Conservation (phyloP, 2,113 vertebrate genomes). For the Prinia subflava region DNA sequence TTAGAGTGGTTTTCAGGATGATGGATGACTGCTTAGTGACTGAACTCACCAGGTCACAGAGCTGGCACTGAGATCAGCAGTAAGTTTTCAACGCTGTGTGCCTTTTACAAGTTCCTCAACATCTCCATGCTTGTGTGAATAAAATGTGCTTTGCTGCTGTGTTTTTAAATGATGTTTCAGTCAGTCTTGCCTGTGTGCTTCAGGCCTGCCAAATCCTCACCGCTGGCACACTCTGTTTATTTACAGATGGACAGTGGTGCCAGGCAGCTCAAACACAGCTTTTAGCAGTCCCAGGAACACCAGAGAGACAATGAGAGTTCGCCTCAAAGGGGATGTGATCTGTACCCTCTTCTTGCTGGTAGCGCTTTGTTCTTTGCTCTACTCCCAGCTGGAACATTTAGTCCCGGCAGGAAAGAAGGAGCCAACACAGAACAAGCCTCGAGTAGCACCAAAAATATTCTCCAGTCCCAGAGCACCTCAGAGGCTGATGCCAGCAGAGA, state of each 20-base stretch:
- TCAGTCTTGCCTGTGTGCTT: neutral
- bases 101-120: neutral
- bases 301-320: slow-evolving; percentile 75
- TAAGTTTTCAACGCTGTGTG: neutral
- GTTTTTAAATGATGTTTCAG: neutral
- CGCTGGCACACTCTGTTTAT: neutral
- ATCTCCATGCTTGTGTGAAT: fast-evolving
- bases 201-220: neutral
- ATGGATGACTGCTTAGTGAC: neutral
- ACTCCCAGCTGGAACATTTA: slow-evolving; percentile 73
- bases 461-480: neutral
- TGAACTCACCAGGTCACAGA: neutral
- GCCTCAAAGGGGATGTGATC: slow-evolving; percentile 81
- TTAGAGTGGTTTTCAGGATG: neutral
- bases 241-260: slow-evolving; percentile 51
- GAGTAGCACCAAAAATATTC: neutral
- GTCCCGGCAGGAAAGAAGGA: slow-evolving; percentile 24
- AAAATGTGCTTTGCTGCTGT: neutral
- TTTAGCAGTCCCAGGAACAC: neutral
- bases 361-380: slow-evolving; percentile 82
- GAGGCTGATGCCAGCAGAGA: neutral
- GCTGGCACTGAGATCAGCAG: neutral
- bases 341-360: slow-evolving; percentile 84
- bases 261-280: neutral
- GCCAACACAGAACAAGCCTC: neutral